A percentile compares a stretch with the other conserved stretches of the same genome.
These are phyloP conservation scores for Reticulitermes lucifugus DNA, from an alignment of 2,888 invertebrate species.

Conservation along the genomic window DNA sequence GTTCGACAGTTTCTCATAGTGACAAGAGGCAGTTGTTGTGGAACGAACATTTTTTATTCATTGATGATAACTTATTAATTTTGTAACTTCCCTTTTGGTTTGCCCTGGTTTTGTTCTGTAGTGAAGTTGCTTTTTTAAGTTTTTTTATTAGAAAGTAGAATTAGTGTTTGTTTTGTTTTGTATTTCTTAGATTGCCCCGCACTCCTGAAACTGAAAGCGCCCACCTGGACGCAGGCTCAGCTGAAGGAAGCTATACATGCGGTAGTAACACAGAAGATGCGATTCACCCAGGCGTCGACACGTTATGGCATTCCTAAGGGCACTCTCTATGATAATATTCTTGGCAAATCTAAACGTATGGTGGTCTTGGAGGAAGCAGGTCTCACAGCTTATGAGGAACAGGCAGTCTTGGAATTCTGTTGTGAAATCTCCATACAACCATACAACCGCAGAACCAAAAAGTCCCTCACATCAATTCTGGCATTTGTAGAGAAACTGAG, in stretches of 20 bases:
- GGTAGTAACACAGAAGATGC: slow-evolving; percentile 80
- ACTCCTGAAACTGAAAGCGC: slow-evolving; percentile 70
- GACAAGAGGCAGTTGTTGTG: neutral
- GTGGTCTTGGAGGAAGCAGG: slow-evolving; percentile 78
- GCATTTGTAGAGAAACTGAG: slow-evolving; percentile 75
- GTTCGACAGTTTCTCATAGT: slow-evolving; percentile 25
- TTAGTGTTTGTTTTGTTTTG: slow-evolving; percentile 57
- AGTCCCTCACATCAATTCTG: slow-evolving; percentile 72
- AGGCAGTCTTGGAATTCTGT: slow-evolving; percentile 76
- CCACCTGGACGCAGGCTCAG: slow-evolving; percentile 79
- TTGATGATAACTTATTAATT: slow-evolving; percentile 34
- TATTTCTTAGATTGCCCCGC: slow-evolving; percentile 55
- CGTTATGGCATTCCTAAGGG: slow-evolving; percentile 81
- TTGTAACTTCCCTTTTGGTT: slow-evolving; percentile 44
- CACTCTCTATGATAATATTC: slow-evolving; percentile 81
- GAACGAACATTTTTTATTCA: slow-evolving; percentile 11
- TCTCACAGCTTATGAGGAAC: slow-evolving; percentile 71
- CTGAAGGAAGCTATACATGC: slow-evolving; percentile 82
- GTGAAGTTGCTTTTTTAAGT: slow-evolving; percentile 47
- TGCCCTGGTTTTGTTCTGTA: slow-evolving; percentile 45
- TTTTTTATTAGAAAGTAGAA: slow-evolving; percentile 52
- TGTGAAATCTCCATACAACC: slow-evolving; percentile 78
- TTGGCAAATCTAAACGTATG: slow-evolving; percentile 83
- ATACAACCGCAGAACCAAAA: slow-evolving; percentile 79
- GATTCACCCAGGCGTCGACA: slow-evolving; percentile 80